Evolutionary conservation across 2,888 invertebrate genomes (phyloP), one percentile per base, ranked within the genome.

Genomic region (Chrysolina oricalcia): DNA sequence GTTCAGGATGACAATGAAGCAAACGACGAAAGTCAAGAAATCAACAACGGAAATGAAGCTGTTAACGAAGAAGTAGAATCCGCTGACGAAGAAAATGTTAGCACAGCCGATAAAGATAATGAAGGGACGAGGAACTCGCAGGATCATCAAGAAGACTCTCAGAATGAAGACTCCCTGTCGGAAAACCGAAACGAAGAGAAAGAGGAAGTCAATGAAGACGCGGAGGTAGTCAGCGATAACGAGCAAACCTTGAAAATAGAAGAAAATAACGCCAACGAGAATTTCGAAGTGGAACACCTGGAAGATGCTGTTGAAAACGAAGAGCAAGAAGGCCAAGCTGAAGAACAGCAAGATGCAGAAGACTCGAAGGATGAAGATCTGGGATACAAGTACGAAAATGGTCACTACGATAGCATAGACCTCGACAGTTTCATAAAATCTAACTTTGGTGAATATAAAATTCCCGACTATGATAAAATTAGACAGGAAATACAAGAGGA

Each of bases 401-500:
- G 70, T 56, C 66, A 74, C 9, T 78, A 81, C n/a, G 72, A 77
- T 35, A 67, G 43, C 27, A 72, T 77, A 70, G 78, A 79, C n/a
- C 68, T 80, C 69, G 77, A 78, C 15, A 73, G 70, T 41, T 80
- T 80, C 59, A 78, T 80, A 56, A 72, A 71, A 48, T 40, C 71
- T 41, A 73, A 80, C 35, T 80, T 80, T 62, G 77, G 75, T 62
- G 77, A 76, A 59, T 63, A 67, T 27, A 72, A 73, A 62, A 46
- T 63, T 9, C 70, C 63, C 53, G 63, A 72, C 23, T 75, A 78
- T 64, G 78, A 78, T 56, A 73, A 78, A 65, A 78, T 79, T 17
- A 48, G 74, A 50, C 59, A 77, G 56, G 74, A 80, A 64, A 75
- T 71, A 43, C 56, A 71, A 70, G 64, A 66, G 21, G 77, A 79